Conservation (phyloP, 2,888 invertebrate species). For the Drosophila mayaguana region DNA sequence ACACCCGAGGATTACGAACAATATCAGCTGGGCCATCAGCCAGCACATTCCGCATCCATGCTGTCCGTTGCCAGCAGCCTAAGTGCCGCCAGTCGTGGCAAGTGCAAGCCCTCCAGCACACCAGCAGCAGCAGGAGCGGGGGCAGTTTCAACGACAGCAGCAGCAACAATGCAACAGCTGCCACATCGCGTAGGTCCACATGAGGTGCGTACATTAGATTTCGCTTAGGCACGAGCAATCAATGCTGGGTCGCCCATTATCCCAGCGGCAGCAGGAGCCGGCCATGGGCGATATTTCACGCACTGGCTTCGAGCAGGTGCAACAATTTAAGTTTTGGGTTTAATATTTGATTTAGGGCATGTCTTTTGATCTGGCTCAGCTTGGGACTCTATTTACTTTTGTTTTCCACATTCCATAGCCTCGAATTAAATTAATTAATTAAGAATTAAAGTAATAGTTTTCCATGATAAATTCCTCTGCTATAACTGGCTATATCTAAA, state of each 20-base stretch:
- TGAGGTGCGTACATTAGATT: slow-evolving; percentile 68
- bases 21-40: slow-evolving; percentile 76
- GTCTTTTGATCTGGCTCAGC: background rate
- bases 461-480: too few species aligned
- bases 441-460: too few species aligned
- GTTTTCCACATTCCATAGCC: too few species aligned
- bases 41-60: slow-evolving; percentile 71
- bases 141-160: slow-evolving; percentile 28
- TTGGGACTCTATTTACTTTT: background rate
- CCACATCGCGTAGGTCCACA: slow-evolving; percentile 50
- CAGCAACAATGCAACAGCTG: slow-evolving; percentile 39
- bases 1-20: slow-evolving; percentile 79
- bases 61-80: slow-evolving; percentile 75
- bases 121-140: slow-evolving; percentile 26
- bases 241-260: slow-evolving; percentile 1
- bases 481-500: too few species aligned
- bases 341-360: background rate
- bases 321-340: background rate
- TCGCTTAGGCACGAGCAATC: background rate
- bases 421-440: too few species aligned
- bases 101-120: slow-evolving; percentile 59
- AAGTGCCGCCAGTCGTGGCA: slow-evolving; percentile 63
- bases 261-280: background rate
- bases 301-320: background rate
- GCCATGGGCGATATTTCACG: slow-evolving; percentile 14